Base-by-base conservation (phyloP, 2,888 invertebrate species). In the Andrena flavipes region DNA sequence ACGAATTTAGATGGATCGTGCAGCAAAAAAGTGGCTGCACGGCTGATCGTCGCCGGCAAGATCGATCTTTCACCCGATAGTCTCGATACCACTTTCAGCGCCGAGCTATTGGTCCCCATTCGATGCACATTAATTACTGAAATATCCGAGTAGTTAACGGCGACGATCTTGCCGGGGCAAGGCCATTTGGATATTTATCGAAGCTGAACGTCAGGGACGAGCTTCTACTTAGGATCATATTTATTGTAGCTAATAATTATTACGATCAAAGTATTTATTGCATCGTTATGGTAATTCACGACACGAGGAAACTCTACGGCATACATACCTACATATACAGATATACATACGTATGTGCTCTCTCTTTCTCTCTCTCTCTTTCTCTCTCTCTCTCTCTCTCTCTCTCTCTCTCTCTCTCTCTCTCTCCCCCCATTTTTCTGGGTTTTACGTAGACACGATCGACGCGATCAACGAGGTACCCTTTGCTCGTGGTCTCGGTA, bases 181-280 rank as follows among this genome's bases (percentile, higher is more conserved):
- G 60, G 62, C 62, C 48, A 60, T 62, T 68, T 70, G 33, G 56
- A 83, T 72, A 71, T 82, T 83, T 74, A 77, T 77, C 70, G 63
- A 75, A 82, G 74, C 77, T 80, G 54, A 26, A 84, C 74, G 63
- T 83, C 78, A 70, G 65, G 26, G 49, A 71, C 74, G 74, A 71
- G 49, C 70, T 80, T 84, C 65, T 56, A 26, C 64, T 75, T 72
- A 75, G 78, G 63, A 67, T 77, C 51, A 71, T 74, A 83, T 85
- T 83, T 86, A 76, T 80, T 72, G 65, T 65, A 83, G 49, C 59
- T 75, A 56, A 60, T 16, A 51, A 76, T 16, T 48, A 59, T 60
- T n/a, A 33, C 63, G 72, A 77, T 72, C 62, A 20, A 67, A 62
- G 48, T 78, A 77, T 72, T 71, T 68, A 73, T 78, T 29, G 56